These are phyloP conservation scores for Lasioglossum villosulum DNA, from an alignment of 2,888 invertebrate species.

Conservation along the genomic window DNA sequence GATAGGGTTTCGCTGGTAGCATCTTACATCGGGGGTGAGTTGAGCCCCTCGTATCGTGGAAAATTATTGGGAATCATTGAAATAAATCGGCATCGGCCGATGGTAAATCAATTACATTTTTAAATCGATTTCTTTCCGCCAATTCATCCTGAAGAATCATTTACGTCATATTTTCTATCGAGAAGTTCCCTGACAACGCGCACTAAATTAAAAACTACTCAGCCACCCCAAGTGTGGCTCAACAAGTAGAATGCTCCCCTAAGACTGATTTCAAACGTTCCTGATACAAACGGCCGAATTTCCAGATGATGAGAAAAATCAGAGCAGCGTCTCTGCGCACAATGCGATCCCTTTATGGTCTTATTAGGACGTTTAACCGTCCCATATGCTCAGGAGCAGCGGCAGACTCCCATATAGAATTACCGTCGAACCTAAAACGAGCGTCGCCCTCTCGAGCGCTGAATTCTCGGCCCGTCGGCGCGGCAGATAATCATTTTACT, in stretches of 20 bases:
- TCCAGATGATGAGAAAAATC: slow-evolving; percentile 31
- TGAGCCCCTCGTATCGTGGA: neutral
- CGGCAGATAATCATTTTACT: slow-evolving; percentile 71
- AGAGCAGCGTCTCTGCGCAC: slow-evolving; percentile 5
- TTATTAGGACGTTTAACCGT: slow-evolving; percentile 61
- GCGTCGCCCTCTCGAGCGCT: slow-evolving; percentile 45
- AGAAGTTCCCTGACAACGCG: neutral
- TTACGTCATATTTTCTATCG: too few species aligned
- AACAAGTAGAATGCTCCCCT: neutral
- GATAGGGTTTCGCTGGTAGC: slow-evolving; percentile 69
- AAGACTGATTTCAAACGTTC: neutral
- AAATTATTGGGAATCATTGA: neutral
- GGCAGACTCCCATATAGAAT: slow-evolving; percentile 67
- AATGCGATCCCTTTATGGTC: slow-evolving; percentile 35
- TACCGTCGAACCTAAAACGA: slow-evolving; percentile 49
- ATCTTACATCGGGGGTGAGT: slow-evolving; percentile 5
- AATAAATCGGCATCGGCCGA: neutral
- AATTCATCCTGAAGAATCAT: too few species aligned
- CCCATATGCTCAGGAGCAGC: slow-evolving; percentile 58
- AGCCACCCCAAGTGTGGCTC: neutral
- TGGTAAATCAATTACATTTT: neutral
- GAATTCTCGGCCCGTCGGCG: slow-evolving; percentile 61
- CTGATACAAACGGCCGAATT: neutral
- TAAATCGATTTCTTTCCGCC: neutral
- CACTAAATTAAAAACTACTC: neutral